Evolutionary conservation across 2,888 invertebrate species (phyloP).

Genomic region (Syrphus vitripennis): DNA sequence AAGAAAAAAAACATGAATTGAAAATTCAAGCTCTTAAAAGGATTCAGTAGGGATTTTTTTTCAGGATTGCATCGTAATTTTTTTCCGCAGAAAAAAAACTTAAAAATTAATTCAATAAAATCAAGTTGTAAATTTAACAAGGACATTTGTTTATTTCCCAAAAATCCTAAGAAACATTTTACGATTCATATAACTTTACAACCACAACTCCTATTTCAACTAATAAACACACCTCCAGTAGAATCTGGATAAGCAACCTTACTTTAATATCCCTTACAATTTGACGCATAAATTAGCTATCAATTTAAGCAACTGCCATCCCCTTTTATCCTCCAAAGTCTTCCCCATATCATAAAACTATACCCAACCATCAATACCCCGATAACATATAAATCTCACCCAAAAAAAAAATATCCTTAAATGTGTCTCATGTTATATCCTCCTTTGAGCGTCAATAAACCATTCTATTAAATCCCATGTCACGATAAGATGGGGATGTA

Average conservation of each 20-base stretch:
- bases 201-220: not conserved
- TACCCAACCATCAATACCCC: not conserved
- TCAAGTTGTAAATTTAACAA: constrained; percentile 3
- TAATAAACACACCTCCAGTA: not conserved
- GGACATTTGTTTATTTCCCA: not conserved
- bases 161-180: not conserved
- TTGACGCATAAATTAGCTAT: constrained; percentile 9
- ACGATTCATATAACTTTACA: not conserved
- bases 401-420: not conserved
- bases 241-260: constrained; percentile 4
- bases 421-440: constrained; percentile 9
- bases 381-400: constrained; percentile 22
- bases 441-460: constrained; percentile 31
- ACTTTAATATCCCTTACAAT: not conserved
- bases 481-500: not conserved
- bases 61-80: no score
- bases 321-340: constrained; percentile 24
- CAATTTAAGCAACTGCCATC: not conserved
- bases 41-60: not conserved
- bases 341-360: constrained; percentile 25
- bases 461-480: constrained; percentile 18
- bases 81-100: not conserved
- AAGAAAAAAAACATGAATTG: not conserved
- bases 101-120: not conserved
- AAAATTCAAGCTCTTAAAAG: not conserved